phyloP scores from a whole-genome alignment of 2,888 invertebrate genomes.

The Nesidiocoris tenuis region DNA sequence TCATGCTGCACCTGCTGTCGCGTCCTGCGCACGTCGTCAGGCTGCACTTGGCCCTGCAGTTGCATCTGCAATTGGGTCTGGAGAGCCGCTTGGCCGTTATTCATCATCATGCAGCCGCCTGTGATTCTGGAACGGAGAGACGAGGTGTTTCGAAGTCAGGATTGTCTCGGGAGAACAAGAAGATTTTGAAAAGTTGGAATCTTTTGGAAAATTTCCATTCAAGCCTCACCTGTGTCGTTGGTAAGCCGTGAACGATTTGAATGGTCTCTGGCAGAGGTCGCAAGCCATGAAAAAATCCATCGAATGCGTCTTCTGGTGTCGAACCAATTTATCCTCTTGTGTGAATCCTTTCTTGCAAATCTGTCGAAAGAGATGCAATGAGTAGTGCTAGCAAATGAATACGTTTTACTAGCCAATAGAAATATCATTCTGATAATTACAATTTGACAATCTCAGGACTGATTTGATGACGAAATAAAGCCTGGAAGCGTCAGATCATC shows the following conservation, averaged over 20 bases:
- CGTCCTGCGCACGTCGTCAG: background rate
- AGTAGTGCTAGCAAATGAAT: too few relatives aligned
- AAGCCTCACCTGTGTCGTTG: constrained; percentile 47
- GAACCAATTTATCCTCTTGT: constrained; percentile 48
- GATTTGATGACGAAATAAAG: too few relatives aligned
- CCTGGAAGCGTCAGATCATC: too few relatives aligned
- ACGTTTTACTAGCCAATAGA: too few relatives aligned
- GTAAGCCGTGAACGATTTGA: constrained; percentile 48
- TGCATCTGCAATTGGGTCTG: background rate
- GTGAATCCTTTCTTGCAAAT: constrained; percentile 51
- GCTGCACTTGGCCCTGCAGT: background rate
- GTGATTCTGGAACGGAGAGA: constrained; percentile 17
- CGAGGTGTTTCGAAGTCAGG: too few relatives aligned
- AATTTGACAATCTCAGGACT: too few relatives aligned
- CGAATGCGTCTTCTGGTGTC: constrained; percentile 49
- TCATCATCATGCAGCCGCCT: constrained; percentile 42
- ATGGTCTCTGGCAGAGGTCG: constrained; percentile 49
- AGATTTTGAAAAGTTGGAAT: too few relatives aligned
- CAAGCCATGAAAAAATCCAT: constrained; percentile 48
- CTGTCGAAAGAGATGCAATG: constrained; percentile 26
- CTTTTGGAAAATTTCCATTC: too few relatives aligned
- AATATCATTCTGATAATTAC: too few relatives aligned
- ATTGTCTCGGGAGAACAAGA: too few relatives aligned
- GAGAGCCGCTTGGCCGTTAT: constrained; percentile 31
- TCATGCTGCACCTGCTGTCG: background rate